Conservation (phyloP, 64 coral and sea anemone species). For the Pocillopora verrucosa region DNA sequence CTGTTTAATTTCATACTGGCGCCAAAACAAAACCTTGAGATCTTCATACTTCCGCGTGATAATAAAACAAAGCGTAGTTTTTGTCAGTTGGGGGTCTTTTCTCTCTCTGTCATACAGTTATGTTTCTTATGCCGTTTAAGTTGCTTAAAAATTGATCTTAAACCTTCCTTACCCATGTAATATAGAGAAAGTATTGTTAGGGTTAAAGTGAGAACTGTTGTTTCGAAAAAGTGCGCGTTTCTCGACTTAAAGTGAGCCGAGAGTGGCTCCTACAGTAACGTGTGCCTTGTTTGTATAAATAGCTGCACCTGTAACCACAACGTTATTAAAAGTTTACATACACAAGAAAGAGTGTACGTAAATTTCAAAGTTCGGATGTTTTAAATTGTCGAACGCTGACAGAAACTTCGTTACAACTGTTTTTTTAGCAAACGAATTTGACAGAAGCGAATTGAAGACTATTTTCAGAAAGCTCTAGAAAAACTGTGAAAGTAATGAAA, state of each 20-base stretch:
- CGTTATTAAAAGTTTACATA: not conserved
- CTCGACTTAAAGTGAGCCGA: too few species aligned
- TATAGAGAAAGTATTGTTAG: not conserved
- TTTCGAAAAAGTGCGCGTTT: not conserved
- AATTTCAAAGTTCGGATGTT: not conserved
- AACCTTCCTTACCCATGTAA: not conserved
- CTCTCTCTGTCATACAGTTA: not conserved
- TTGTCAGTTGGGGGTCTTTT: not conserved
- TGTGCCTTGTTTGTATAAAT: not conserved
- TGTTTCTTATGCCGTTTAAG: not conserved
- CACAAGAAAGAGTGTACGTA: not conserved
- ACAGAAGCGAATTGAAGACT: not conserved
- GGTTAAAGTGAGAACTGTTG: not conserved
- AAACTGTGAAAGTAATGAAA: not conserved
- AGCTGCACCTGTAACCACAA: not conserved
- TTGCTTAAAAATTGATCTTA: not conserved
- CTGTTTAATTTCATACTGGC: not conserved
- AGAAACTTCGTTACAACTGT: too few species aligned
- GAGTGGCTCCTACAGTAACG: too few species aligned
- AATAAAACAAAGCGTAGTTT: not conserved
- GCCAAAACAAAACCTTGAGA: not conserved
- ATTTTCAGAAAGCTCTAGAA: not conserved
- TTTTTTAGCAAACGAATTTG: not conserved
- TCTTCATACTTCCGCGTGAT: not conserved
- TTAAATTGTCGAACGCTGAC: not conserved